phyloP scores from a whole-genome alignment of 2,888 invertebrate species.

The Lycocerus yunnanus region DNA sequence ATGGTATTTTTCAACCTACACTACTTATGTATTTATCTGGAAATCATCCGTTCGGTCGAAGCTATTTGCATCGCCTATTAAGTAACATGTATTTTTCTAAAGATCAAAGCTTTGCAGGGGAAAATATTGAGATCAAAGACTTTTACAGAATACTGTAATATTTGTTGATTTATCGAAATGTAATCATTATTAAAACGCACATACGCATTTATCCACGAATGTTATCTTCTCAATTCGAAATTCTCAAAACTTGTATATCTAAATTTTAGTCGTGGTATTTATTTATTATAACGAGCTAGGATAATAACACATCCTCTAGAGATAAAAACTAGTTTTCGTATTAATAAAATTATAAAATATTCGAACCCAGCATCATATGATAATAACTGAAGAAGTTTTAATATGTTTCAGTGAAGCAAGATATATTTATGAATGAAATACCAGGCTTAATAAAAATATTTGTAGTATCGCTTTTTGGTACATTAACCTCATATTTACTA shows the following conservation, averaged over 20 bases:
- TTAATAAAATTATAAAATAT: neutral
- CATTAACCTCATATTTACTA: neutral
- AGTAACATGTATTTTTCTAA: neutral
- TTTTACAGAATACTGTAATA: neutral
- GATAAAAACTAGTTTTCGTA: neutral
- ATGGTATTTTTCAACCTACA: conserved; percentile 1
- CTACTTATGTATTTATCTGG: neutral
- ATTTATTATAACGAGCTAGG: neutral
- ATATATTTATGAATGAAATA: conserved; percentile 4
- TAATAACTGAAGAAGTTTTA: neutral
- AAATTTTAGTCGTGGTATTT: neutral
- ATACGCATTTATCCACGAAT: neutral
- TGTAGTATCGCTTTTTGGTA: conserved; percentile 1
- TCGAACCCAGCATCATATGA: neutral
- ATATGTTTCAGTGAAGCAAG: neutral
- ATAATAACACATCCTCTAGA: neutral
- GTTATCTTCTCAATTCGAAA: too few species aligned
- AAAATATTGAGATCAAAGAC: neutral
- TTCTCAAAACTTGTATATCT: neutral
- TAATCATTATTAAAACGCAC: neutral
- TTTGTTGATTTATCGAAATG: conserved; percentile 1
- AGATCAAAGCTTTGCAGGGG: neutral
- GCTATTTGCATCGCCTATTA: neutral
- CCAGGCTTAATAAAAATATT: neutral
- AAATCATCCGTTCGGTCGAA: neutral